Base-by-base conservation (phyloP, 2,888 invertebrate species). In the Mesodorylaimus sp. region DNA sequence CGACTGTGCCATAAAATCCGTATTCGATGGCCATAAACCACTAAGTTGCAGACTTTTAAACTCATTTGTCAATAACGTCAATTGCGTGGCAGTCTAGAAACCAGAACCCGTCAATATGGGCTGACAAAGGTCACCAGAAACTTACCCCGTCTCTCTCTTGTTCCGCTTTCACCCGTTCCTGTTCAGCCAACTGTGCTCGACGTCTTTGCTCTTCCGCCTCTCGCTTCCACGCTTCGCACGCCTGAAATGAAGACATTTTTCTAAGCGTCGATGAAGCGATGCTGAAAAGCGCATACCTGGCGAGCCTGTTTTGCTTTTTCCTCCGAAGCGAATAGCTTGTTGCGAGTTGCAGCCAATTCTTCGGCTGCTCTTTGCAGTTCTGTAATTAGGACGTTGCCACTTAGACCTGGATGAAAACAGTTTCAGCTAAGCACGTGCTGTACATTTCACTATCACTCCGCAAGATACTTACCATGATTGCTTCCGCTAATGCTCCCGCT, bases 91-190 rank as follows among this genome's bases (percentile, higher is more conserved):
- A n/a, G n/a, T n/a, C n/a, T n/a, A n/a, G n/a, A n/a, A n/a, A n/a
- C n/a, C n/a, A n/a, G n/a, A n/a, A n/a, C n/a, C n/a, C n/a, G n/a
- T n/a, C n/a, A n/a, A n/a, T n/a, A n/a, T n/a, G n/a, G n/a, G n/a
- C n/a, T n/a, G n/a, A n/a, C n/a, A n/a, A n/a, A n/a, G n/a, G n/a
- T n/a, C n/a, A n/a, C n/a, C n/a, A n/a, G n/a, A n/a, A n/a, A n/a
- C 45, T 5, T 47, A 47, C 48, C 48, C 5, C 23, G 46, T 48
- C 48, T 19, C 48, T 21, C 25, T 48, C 38, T 19, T 45, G 48
- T 3, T 3, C 5, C 2, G 38, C 38, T 21, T 37, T n/a, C 7
- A 29, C 13, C 25, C 27, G 21, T 25, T 48, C 48, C 21, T 37
- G 38, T 23, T 48, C 48, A 3, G 24, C 10, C 3, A 37, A 5